Evolutionary conservation across 2,797 vertebrate species (phyloP).

Genomic region (Hapalemur alaotrensis): DNA sequence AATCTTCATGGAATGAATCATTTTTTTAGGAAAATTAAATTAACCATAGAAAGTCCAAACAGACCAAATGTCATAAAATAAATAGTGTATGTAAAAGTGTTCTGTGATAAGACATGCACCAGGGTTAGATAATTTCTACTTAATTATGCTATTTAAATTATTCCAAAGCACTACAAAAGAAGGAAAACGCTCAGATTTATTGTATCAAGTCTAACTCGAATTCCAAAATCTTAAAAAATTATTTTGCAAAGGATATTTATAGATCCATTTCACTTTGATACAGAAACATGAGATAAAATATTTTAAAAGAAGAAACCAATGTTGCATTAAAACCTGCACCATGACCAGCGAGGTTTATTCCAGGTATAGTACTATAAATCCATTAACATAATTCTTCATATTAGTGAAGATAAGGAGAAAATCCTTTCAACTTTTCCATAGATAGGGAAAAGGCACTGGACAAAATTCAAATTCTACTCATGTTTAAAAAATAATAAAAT

Average conservation of each 20-base stretch:
- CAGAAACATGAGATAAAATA: not conserved
- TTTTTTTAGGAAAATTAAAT: conserved; percentile 25
- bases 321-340: not conserved
- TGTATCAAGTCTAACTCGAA: not conserved
- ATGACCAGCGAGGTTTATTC: not conserved
- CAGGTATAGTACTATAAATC: not conserved
- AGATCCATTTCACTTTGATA: not conserved
- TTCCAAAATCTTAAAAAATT: conserved; percentile 7
- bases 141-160: not conserved
- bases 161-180: not conserved
- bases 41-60: not conserved
- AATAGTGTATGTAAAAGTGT: not conserved
- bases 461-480: not conserved
- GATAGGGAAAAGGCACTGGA: not conserved
- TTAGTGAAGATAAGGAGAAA: not conserved
- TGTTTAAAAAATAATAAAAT: not conserved
- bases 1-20: conserved; percentile 18
- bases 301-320: not conserved
- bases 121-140: not conserved
- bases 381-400: not conserved
- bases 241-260: not conserved
- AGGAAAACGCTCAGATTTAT: not conserved
- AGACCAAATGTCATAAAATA: not conserved
- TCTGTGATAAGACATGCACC: not conserved
- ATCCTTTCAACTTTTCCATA: not conserved